Conservation (phyloP, 2,113 vertebrate genomes). For the Picathartes gymnocephalus region DNA sequence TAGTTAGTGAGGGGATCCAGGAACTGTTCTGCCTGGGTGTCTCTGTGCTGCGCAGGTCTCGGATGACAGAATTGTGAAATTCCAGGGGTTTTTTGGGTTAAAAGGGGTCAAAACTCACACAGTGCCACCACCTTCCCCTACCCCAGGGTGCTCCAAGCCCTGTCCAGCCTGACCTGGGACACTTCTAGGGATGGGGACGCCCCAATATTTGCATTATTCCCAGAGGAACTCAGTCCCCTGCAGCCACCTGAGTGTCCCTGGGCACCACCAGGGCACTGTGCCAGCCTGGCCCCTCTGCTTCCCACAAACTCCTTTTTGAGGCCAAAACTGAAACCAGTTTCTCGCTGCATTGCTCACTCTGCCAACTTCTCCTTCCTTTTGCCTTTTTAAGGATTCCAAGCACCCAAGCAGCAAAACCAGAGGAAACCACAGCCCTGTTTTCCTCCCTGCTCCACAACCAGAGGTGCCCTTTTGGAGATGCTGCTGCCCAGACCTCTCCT, state of each 20-base stretch:
- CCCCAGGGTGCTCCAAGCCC: not conserved
- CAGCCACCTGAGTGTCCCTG: fast-evolving
- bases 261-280: fast-evolving
- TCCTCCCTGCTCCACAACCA: not conserved
- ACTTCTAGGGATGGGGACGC: not conserved
- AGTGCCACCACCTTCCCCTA: not conserved
- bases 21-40: not conserved
- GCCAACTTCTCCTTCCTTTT: slow-evolving; percentile 46
- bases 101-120: not conserved
- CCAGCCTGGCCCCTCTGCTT: not conserved
- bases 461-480: not conserved
- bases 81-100: not conserved
- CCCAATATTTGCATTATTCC: not conserved
- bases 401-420: fast-evolving
- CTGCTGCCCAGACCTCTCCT: not conserved
- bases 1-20: fast-evolving
- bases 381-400: not conserved
- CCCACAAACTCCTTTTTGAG: not conserved
- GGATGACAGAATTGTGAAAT: fast-evolving
- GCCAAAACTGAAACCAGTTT: not conserved
- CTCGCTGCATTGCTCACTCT: not conserved
- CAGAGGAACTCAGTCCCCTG: too few species aligned
- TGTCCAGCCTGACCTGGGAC: not conserved
- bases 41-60: not conserved
- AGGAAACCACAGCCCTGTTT: not conserved